Evolutionary conservation across 2,888 invertebrate genomes (phyloP).

Genomic region (Clusia tigrina): DNA sequence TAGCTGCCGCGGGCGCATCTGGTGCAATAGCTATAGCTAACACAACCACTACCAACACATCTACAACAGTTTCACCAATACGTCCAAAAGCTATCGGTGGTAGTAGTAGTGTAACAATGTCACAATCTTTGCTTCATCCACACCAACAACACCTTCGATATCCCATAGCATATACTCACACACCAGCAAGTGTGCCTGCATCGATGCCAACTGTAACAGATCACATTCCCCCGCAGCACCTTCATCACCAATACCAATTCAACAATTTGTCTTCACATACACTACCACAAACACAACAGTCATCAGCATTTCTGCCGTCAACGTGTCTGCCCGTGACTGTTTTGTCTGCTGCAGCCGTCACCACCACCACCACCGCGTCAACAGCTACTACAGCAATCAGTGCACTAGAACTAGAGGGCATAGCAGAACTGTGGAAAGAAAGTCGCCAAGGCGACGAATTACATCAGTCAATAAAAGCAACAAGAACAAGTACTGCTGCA

Average conservation of each 20-base stretch:
- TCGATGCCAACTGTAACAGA: constrained; percentile 52
- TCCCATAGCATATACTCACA: constrained; percentile 34
- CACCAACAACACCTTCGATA: constrained; percentile 36
- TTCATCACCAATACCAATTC: constrained; percentile 40
- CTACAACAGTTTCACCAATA: constrained; percentile 37
- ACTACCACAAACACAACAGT: constrained; percentile 35
- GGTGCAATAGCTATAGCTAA: constrained; percentile 32
- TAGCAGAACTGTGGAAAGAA: constrained; percentile 9
- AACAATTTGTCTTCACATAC: constrained; percentile 36
- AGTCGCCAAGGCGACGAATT: constrained; percentile 16
- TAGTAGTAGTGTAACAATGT: constrained; percentile 36
- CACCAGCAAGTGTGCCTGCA: constrained; percentile 46
- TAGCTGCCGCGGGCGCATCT: constrained; percentile 44
- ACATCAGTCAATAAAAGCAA: constrained; percentile 28
- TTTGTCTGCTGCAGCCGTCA: constrained; percentile 39
- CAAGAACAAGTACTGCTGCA: constrained; percentile 34
- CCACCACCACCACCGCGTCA: constrained; percentile 29
- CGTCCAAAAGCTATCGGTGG: constrained; percentile 39
- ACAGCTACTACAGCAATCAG: constrained; percentile 33
- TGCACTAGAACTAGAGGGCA: constrained; percentile 29
- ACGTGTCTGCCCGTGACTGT: constrained; percentile 46
- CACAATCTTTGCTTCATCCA: constrained; percentile 34
- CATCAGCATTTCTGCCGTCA: constrained; percentile 48
- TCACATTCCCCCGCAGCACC: constrained; percentile 35
- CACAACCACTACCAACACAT: constrained; percentile 28